Conservation (phyloP, 1,140 invertebrate genomes). For the Drosophila seguyi region DNA sequence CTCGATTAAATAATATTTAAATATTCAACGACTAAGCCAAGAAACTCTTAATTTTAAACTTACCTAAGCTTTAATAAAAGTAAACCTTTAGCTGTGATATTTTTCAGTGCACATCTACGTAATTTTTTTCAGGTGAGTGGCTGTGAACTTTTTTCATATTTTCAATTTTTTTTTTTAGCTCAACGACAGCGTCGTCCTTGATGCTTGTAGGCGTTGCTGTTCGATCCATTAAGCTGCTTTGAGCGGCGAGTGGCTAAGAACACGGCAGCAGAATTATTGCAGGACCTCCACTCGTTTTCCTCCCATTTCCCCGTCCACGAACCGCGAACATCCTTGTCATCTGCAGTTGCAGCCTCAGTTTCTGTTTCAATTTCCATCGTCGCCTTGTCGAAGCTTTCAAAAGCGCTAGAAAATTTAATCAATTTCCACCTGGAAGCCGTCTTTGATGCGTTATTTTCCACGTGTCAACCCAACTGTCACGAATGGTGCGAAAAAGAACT, state of each 20-base stretch:
- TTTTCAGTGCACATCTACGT: conserved; percentile 23
- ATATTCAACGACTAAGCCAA: too few relatives aligned
- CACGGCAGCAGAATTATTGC: conserved; percentile 43
- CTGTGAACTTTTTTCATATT: conserved; percentile 14
- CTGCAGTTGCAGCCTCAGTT: conserved; percentile 31
- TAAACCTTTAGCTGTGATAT: not conserved
- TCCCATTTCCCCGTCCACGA: conserved; percentile 6
- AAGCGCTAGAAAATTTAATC: conserved; percentile 60
- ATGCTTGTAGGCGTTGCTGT: conserved; percentile 47
- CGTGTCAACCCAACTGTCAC: conserved; percentile 18
- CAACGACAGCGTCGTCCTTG: conserved; percentile 35
- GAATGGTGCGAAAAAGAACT: not conserved
- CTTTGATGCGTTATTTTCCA: conserved; percentile 30
- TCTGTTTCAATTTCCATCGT: conserved; percentile 40
- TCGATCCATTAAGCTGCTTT: conserved; percentile 64
- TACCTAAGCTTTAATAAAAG: not conserved
- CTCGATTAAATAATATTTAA: too few relatives aligned
- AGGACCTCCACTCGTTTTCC: conserved; percentile 10
- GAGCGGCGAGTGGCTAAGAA: conserved; percentile 49
- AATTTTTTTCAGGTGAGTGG: conserved; percentile 8
- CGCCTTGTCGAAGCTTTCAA: conserved; percentile 35
- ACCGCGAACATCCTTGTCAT: conserved; percentile 13
- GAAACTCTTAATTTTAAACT: too few relatives aligned
- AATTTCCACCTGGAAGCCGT: conserved; percentile 53
- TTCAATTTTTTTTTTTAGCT: conserved; percentile 23